These are phyloP conservation scores for Xiphophorus birchmanni DNA, from an alignment of 2,797 vertebrate genomes.

Conservation along the genomic window DNA sequence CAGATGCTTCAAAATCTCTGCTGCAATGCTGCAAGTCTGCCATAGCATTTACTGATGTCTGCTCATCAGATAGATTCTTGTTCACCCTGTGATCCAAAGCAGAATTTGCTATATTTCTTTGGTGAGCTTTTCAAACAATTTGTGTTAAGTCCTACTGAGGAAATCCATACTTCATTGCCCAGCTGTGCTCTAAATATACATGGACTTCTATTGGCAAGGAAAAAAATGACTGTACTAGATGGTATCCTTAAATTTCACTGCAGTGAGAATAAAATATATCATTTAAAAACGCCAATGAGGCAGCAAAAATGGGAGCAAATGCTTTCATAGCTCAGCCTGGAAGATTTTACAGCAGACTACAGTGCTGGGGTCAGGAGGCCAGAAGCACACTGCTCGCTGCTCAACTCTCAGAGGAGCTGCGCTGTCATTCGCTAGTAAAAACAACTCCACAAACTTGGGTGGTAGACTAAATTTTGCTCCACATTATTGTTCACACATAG, in stretches of 20 bases:
- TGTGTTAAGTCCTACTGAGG: neutral
- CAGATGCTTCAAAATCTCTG: neutral
- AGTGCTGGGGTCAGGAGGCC: conserved; percentile 47
- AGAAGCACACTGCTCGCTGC: conserved; percentile 26
- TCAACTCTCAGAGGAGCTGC: conserved; percentile 45
- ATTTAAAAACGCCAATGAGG: neutral
- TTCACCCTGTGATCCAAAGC: neutral
- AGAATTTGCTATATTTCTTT: neutral
- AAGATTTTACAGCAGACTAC: conserved; percentile 30
- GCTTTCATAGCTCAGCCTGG: conserved; percentile 34
- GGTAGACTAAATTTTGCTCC: conserved; percentile 31
- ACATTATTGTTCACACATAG: conserved; percentile 31
- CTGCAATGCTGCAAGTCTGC: neutral
- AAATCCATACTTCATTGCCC: neutral
- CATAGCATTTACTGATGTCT: neutral
- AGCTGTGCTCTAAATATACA: neutral
- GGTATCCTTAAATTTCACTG: neutral
- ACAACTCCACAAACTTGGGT: conserved; percentile 31
- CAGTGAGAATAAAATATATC: neutral
- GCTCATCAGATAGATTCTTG: neutral
- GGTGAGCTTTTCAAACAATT: neutral
- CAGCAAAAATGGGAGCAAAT: conserved; percentile 16
- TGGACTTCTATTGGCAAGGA: neutral
- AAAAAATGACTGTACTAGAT: neutral
- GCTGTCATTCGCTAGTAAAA: conserved; percentile 33